A percentile compares a stretch with the other conserved stretches of the same genome.
phyloP scores from a whole-genome alignment of 2,113 vertebrate species.

The Cricetomys ansorgei region DNA sequence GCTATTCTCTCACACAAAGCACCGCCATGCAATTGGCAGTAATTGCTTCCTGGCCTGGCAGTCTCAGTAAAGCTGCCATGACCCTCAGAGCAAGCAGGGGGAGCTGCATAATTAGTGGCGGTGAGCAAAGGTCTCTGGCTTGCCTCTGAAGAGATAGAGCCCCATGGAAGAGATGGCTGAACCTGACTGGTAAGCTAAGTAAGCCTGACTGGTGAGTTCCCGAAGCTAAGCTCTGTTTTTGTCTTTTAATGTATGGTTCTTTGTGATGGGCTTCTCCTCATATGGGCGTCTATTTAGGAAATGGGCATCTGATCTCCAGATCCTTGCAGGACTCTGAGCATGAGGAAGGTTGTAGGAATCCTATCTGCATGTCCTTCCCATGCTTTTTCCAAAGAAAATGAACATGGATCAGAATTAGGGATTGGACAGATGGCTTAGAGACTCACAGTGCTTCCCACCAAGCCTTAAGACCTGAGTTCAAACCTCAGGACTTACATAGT shows the following conservation, averaged over 20 bases:
- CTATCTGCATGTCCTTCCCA: background rate
- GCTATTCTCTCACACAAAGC: conserved; percentile 39
- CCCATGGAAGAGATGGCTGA: background rate
- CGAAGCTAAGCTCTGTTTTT: background rate
- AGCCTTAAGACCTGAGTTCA: background rate
- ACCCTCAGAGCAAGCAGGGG: background rate
- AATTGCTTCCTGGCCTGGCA: background rate
- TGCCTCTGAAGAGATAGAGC: background rate
- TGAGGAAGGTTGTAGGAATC: background rate
- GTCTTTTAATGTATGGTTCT: background rate
- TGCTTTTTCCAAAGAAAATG: background rate
- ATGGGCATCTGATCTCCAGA: background rate
- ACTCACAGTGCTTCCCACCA: too few relatives aligned
- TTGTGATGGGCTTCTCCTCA: background rate
- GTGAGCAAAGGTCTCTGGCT: background rate
- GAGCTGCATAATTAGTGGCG: background rate
- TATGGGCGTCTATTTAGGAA: background rate
- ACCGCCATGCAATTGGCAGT: background rate
- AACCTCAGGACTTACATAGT: background rate
- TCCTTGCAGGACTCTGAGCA: background rate
- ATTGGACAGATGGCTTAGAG: background rate
- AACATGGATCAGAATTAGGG: background rate
- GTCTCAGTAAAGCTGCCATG: background rate
- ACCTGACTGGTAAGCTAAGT: background rate
- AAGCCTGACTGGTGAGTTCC: too few relatives aligned